A percentile compares a stretch with the other conserved stretches of the same genome.
Conservation (phyloP, 2,113 vertebrate species). For the Clarias macrocephalus region DNA sequence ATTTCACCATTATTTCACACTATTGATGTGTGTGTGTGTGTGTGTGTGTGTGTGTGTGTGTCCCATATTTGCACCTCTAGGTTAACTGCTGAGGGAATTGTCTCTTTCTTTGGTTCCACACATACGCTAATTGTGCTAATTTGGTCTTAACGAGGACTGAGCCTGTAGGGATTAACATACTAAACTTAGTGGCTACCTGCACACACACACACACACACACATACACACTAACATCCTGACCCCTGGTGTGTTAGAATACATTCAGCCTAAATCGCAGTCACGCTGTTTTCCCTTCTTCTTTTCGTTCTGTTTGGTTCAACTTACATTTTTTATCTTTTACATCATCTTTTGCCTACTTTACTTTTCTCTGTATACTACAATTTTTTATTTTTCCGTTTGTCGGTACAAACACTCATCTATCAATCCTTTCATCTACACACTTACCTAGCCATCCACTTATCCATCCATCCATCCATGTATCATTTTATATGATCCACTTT, state of each 20-base stretch:
- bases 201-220: background rate
- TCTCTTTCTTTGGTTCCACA: background rate
- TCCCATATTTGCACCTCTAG: slow-evolving; percentile 19
- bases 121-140: slow-evolving; percentile 20
- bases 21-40: background rate
- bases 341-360: background rate
- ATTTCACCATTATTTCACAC: background rate
- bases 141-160: slow-evolving; percentile 23
- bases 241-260: background rate
- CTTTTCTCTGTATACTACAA: background rate
- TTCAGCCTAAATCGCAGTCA: background rate
- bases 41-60: slow-evolving; percentile 27
- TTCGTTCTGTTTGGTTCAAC: background rate
- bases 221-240: background rate
- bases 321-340: background rate
- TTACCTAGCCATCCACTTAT: too few species aligned
- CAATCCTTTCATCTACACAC: too few species aligned
- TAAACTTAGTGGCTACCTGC: slow-evolving; percentile 15
- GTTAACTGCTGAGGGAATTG: slow-evolving; percentile 16
- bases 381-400: background rate
- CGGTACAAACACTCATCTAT: too few species aligned
- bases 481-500: too few species aligned
- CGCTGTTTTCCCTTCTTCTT: background rate
- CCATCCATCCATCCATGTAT: background rate
- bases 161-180: slow-evolving; percentile 21